Evolutionary conservation across 2,888 invertebrate species (phyloP).

Genomic region (Drosophila borborema): DNA sequence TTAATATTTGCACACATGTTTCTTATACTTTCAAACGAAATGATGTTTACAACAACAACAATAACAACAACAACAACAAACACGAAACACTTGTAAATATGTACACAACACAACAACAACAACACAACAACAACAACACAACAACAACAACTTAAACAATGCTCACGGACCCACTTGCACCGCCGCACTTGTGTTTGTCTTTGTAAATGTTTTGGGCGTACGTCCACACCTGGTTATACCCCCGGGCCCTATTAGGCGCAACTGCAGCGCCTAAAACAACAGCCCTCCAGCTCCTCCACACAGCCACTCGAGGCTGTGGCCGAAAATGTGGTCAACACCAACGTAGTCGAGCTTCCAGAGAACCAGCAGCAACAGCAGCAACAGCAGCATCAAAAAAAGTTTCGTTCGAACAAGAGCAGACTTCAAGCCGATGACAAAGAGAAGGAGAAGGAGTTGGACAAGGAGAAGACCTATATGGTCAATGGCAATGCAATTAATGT

Average conservation of each 20-base stretch:
- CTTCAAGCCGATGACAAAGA: constrained; percentile 47
- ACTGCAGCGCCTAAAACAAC: constrained; percentile 63
- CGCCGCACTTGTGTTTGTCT: constrained; percentile 71
- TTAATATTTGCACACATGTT: constrained; percentile 80
- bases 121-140: constrained; percentile 28
- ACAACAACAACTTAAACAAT: constrained; percentile 37
- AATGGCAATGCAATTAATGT: constrained; percentile 68
- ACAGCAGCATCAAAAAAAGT: constrained; percentile 42
- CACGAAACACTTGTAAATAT: constrained; percentile 46
- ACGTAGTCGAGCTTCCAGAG: constrained; percentile 23
- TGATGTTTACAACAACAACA: constrained; percentile 58
- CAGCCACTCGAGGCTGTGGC: constrained; percentile 43
- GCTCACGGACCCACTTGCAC: constrained; percentile 59
- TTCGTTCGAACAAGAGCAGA: constrained; percentile 53
- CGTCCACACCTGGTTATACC: constrained; percentile 13
- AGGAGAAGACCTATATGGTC: constrained; percentile 22
- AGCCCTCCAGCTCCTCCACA: constrained; percentile 41
- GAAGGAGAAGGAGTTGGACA: constrained; percentile 8
- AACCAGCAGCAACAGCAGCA: constrained; percentile 3
- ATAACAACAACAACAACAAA: constrained; percentile 16
- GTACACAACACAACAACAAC: constrained; percentile 39
- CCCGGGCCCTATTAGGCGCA: constrained; percentile 58
- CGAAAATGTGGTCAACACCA: constrained; percentile 55
- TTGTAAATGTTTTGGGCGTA: constrained; percentile 64
- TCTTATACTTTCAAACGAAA: constrained; percentile 78